Evolutionary conservation across 2,888 invertebrate species (phyloP).

Genomic region (Dryomyza anilis): DNA sequence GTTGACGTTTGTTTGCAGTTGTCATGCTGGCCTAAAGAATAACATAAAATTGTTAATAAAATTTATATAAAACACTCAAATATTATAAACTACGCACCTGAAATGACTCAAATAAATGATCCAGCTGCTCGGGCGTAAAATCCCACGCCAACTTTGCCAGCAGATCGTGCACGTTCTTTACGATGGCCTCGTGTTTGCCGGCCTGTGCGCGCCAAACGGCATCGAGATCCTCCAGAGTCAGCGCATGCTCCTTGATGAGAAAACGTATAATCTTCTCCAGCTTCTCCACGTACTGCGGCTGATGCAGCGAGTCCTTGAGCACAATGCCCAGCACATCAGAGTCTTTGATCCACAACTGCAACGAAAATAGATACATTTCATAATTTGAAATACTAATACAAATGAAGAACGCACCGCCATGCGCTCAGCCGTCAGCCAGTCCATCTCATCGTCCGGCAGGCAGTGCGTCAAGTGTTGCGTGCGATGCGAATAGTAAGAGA

Average conservation of each 20-base stretch:
- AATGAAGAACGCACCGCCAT: constrained; percentile 75
- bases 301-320: constrained; percentile 92
- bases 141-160: constrained; percentile 98
- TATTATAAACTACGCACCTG: constrained; percentile 67
- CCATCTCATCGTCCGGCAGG: constrained; percentile 78
- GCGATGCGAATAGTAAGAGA: constrained; percentile 84
- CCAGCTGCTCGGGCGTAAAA: constrained; percentile 95
- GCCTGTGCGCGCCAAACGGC: constrained; percentile 97
- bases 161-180: constrained; percentile 95
- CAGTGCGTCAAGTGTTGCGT: constrained; percentile 68
- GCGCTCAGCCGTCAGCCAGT: constrained; percentile 90
- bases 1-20: constrained; percentile 92
- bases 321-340: constrained; percentile 95
- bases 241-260: constrained; percentile 90
- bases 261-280: constrained; percentile 96
- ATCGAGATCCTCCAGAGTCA: constrained; percentile 89
- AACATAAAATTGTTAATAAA: constrained; percentile 16
- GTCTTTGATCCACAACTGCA: constrained; percentile 91
- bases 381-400: not conserved
- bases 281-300: constrained; percentile 97
- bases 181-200: constrained; percentile 97
- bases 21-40: constrained; percentile 82
- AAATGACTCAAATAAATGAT: constrained; percentile 96
- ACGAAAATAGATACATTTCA: constrained; percentile 38
- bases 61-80: not conserved